Evolutionary conservation across 2,797 vertebrate genomes (phyloP).

Genomic region (Dallia pectoralis): DNA sequence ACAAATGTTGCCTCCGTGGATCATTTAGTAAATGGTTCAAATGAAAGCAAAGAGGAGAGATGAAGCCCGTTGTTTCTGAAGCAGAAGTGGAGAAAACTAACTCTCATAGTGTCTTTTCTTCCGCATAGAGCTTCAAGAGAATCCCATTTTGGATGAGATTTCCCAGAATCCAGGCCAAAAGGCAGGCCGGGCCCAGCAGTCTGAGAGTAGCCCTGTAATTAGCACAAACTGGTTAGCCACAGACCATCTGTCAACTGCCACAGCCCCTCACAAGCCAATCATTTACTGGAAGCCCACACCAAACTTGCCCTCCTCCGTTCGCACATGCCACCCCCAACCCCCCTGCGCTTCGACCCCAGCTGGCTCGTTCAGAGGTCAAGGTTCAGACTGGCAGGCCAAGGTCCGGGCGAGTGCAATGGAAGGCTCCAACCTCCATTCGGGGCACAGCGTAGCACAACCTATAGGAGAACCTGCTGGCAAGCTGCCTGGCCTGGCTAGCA

Average conservation of each 20-base stretch:
- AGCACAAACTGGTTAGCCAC: slow-evolving; percentile 47
- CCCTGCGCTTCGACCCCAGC: background rate
- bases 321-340: slow-evolving; percentile 13
- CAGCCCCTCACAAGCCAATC: slow-evolving; percentile 41
- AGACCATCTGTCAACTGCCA: slow-evolving; percentile 46
- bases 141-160: slow-evolving; percentile 44
- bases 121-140: slow-evolving; percentile 28
- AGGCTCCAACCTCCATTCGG: slow-evolving; percentile 23
- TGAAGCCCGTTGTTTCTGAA: slow-evolving; percentile 16
- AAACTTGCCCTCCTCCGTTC: slow-evolving; percentile 4
- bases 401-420: slow-evolving; percentile 30
- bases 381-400: slow-evolving; percentile 43
- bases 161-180: slow-evolving; percentile 46
- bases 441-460: slow-evolving; percentile 18
- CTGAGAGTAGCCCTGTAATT: slow-evolving; percentile 46
- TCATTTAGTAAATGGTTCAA: background rate
- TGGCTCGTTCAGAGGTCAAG: slow-evolving; percentile 43
- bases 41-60: background rate
- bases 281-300: slow-evolving; percentile 51
- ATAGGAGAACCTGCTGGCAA: slow-evolving; percentile 43
- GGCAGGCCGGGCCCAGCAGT: slow-evolving; percentile 32
- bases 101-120: slow-evolving; percentile 25
- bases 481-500: slow-evolving; percentile 34
- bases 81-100: slow-evolving; percentile 4
- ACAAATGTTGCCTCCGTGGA: background rate